A percentile compares a stretch with the other conserved stretches of the same genome.
phyloP scores from a whole-genome alignment of 2,113 vertebrate species.

The Carassius gibelio region DNA sequence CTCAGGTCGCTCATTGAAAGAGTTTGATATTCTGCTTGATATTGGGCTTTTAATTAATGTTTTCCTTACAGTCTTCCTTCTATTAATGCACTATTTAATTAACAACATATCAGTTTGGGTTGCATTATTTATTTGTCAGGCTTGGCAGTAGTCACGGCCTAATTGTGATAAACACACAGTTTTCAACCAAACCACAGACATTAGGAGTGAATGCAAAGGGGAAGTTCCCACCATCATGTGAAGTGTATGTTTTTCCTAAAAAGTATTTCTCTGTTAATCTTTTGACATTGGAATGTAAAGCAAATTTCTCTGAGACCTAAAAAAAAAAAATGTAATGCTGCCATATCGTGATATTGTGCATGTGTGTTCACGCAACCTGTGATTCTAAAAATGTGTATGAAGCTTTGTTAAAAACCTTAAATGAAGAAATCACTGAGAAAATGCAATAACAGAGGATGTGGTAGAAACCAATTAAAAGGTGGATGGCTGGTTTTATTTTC shows the following conservation, averaged over 20 bases:
- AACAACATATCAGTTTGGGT: neutral
- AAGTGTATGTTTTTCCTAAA: neutral
- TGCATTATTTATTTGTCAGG: neutral
- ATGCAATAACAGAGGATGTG: neutral
- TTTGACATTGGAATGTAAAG: neutral
- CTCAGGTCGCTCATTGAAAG: neutral
- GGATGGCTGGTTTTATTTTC: neutral
- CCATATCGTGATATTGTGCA: neutral
- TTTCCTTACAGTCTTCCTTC: neutral
- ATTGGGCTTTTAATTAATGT: neutral
- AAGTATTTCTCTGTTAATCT: neutral
- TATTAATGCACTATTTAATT: neutral
- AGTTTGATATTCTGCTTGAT: neutral
- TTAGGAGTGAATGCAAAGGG: neutral
- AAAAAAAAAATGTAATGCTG: neutral
- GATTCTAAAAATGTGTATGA: constrained; percentile 3
- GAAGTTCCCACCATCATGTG: neutral
- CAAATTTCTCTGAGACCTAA: neutral
- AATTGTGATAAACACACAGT: neutral
- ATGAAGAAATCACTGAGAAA: neutral
- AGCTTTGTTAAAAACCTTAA: neutral
- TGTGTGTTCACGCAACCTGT: neutral
- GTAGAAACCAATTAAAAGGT: neutral
- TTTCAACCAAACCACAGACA: neutral
- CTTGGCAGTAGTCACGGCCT: neutral